Percentiles rank a stretch among this genome's conserved stretches.
These are phyloP conservation scores for Gonatopus flavifemur DNA, from an alignment of 1,140 invertebrate species.

Conservation along the genomic window DNA sequence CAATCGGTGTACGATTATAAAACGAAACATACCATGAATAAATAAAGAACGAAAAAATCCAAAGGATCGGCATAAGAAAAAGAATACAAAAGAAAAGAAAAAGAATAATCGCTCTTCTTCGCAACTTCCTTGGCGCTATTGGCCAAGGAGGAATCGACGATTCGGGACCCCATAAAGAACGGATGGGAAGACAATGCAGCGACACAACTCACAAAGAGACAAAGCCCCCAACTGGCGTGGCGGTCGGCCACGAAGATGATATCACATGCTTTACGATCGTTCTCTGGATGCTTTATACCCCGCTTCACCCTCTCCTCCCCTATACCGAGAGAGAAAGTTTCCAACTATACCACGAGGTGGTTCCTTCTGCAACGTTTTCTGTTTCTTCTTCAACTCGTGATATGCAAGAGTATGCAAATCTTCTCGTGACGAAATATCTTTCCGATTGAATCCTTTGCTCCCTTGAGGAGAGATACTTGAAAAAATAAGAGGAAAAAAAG, in stretches of 20 bases:
- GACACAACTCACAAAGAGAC: slow-evolving; percentile 37
- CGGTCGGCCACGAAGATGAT: slow-evolving; percentile 43
- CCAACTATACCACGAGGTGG: no score
- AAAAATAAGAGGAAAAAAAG: no score
- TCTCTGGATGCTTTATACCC: slow-evolving; percentile 41
- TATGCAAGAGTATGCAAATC: slow-evolving; percentile 39
- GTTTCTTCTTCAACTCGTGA: slow-evolving; percentile 23
- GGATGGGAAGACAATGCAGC: slow-evolving; percentile 39
- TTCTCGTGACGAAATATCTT: slow-evolving; percentile 38
- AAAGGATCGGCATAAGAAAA: no score
- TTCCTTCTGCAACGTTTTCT: slow-evolving; percentile 35
- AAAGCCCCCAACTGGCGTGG: slow-evolving; percentile 40
- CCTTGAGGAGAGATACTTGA: no score
- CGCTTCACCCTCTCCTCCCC: slow-evolving; percentile 20
- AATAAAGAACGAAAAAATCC: no score
- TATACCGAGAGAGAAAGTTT: no score
- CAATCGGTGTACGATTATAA: no score
- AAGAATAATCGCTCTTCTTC: no score
- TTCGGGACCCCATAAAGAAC: slow-evolving; percentile 35
- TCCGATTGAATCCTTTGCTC: slow-evolving; percentile 3
- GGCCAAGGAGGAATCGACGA: slow-evolving; percentile 20
- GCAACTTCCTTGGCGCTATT: slow-evolving; percentile 33
- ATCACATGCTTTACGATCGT: slow-evolving; percentile 46
- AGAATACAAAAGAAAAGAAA: no score
- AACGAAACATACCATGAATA: no score